Evolutionary conservation across 2,797 vertebrate species (phyloP).

Genomic region (Simalia tracyae): DNA sequence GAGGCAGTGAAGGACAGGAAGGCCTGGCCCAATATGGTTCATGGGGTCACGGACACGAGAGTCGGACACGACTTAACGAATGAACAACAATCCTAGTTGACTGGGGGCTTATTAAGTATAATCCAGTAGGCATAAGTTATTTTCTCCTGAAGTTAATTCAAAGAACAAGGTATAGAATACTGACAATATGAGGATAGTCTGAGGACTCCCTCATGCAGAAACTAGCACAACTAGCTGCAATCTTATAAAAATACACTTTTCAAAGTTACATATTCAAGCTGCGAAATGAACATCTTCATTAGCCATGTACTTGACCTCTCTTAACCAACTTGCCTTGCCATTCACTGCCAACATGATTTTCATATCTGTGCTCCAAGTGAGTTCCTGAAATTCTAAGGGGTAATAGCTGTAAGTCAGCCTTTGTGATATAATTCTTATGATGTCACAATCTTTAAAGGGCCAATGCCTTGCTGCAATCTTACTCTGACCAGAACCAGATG

Average conservation of each 20-base stretch:
- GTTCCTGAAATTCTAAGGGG: background rate
- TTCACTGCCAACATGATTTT: fast-evolving
- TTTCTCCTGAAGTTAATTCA: background rate
- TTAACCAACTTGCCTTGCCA: conserved; percentile 6
- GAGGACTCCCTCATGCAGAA: background rate
- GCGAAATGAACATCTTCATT: background rate
- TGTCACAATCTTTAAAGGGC: background rate
- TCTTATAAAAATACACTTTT: background rate
- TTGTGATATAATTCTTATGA: background rate
- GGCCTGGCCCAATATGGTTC: too few relatives aligned
- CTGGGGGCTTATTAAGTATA: background rate
- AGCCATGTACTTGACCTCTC: background rate
- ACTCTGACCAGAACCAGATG: background rate
- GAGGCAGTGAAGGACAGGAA: too few relatives aligned
- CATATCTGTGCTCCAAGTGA: background rate
- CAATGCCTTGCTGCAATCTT: background rate
- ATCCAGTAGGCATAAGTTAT: background rate
- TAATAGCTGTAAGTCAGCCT: background rate
- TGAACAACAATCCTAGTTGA: background rate
- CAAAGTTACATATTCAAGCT: background rate
- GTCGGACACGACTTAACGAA: too few relatives aligned
- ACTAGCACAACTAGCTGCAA: background rate
- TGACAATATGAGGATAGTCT: background rate
- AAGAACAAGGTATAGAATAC: background rate
- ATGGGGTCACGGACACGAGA: too few relatives aligned